These are phyloP conservation scores for Oophaga pumilio DNA, from an alignment of 2,113 vertebrate species.

Conservation along the genomic window DNA sequence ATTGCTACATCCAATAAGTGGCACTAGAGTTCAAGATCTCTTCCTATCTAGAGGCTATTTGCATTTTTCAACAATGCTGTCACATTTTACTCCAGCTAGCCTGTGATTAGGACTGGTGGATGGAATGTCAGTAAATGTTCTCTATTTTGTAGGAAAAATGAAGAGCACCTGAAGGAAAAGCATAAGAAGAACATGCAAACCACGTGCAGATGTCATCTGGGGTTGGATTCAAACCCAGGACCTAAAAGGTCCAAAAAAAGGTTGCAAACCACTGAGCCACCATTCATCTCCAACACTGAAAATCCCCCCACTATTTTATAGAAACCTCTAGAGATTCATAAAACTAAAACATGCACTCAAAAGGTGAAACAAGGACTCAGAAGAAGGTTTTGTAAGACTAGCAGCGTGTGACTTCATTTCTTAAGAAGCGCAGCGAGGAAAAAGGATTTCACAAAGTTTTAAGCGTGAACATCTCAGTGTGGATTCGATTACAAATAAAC, in stretches of 20 bases:
- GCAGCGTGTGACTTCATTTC: neutral
- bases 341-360: neutral
- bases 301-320: neutral
- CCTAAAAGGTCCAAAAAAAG: neutral
- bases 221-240: neutral
- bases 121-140: too few relatives aligned
- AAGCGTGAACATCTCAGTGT: neutral
- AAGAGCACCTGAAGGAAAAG: neutral
- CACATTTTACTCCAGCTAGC: too few relatives aligned
- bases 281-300: neutral
- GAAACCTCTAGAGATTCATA: neutral
- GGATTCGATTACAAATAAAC: slow-evolving; percentile 5
- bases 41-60: too few relatives aligned
- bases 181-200: neutral
- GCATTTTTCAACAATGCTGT: too few relatives aligned
- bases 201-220: neutral
- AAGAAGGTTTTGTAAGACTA: neutral
- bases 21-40: too few relatives aligned
- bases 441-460: slow-evolving; percentile 19
- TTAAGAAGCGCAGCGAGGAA: neutral
- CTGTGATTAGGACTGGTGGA: too few relatives aligned
- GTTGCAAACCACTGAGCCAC: neutral
- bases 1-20: too few relatives aligned
- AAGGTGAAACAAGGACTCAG: slow-evolving; percentile 14
- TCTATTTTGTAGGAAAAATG: neutral